A percentile compares a stretch with the other conserved stretches of the same genome.
Evolutionary conservation across 2,888 invertebrate species (phyloP).

Genomic region (Andrena marginata): DNA sequence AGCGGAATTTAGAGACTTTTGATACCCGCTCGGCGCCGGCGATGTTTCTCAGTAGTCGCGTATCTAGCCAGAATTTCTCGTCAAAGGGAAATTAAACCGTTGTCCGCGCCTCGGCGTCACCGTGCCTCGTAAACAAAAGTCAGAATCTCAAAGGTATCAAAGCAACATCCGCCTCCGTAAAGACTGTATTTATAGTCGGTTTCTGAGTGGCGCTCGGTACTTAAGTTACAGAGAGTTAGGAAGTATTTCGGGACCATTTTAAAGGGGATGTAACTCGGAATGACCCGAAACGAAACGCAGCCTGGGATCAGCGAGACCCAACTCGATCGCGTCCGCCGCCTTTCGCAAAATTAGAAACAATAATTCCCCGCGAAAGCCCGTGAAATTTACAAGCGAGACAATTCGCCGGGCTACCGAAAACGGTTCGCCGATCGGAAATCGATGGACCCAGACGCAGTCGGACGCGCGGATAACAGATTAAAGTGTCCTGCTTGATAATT

Average conservation of each 20-base stretch:
- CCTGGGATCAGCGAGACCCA: slow-evolving; percentile 10
- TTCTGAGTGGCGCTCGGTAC: slow-evolving; percentile 56
- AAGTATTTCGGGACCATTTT: slow-evolving; percentile 58
- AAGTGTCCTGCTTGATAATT: slow-evolving; percentile 31
- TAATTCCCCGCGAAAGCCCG: not conserved
- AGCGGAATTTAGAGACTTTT: not conserved
- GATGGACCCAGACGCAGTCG: slow-evolving; percentile 15
- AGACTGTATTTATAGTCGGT: slow-evolving; percentile 56
- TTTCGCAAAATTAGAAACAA: not conserved
- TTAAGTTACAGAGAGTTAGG: slow-evolving; percentile 52
- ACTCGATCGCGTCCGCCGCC: not conserved
- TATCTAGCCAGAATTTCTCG: slow-evolving; percentile 37
- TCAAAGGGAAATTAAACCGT: slow-evolving; percentile 50
- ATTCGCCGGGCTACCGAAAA: not conserved
- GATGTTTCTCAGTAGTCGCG: slow-evolving; percentile 22
- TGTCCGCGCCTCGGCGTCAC: slow-evolving; percentile 41
- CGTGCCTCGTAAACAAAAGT: slow-evolving; percentile 56
- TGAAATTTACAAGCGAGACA: no score
- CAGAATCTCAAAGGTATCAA: slow-evolving; percentile 57
- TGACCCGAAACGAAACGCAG: slow-evolving; percentile 33
- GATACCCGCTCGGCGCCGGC: slow-evolving; percentile 1
- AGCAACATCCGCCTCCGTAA: slow-evolving; percentile 53
- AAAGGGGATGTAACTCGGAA: slow-evolving; percentile 45
- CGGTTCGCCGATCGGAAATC: not conserved
- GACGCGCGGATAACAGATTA: slow-evolving; percentile 35